A percentile compares a stretch with the other conserved stretches of the same genome.
Conservation (phyloP, 2,888 invertebrate genomes). For the Branchellion lobata region DNA sequence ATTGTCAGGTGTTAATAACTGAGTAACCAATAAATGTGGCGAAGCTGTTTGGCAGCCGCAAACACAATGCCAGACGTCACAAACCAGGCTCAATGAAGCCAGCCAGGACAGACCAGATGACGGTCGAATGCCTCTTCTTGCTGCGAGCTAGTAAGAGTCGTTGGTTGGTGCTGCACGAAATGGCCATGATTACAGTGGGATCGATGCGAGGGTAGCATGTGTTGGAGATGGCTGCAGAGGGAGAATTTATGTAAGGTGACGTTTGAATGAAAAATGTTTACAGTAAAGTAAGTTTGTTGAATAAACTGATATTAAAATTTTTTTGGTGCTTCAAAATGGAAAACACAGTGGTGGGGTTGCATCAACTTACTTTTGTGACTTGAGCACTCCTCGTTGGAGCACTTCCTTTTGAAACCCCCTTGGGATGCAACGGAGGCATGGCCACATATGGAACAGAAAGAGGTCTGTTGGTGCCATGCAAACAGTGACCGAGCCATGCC, state of each 20-base stretch:
- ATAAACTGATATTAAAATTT: background rate
- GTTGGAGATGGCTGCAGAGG: conserved; percentile 57
- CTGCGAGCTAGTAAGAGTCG: conserved; percentile 65
- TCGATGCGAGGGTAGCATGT: conserved; percentile 61
- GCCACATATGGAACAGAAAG: conserved; percentile 63
- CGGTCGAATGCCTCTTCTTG: conserved; percentile 61
- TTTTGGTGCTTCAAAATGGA: too few relatives aligned
- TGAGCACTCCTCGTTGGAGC: conserved; percentile 56
- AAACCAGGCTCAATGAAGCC: conserved; percentile 67
- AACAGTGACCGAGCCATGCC: conserved; percentile 62
- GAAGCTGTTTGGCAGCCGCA: too few relatives aligned
- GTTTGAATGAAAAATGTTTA: background rate
- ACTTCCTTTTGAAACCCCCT: conserved; percentile 59
- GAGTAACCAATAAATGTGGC: too few relatives aligned
- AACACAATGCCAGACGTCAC: too few relatives aligned
- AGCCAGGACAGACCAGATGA: conserved; percentile 67
- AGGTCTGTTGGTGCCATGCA: conserved; percentile 62
- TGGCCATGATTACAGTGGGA: conserved; percentile 64
- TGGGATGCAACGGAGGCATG: conserved; percentile 56
- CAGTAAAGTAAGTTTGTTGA: background rate
- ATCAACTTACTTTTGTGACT: too few relatives aligned
- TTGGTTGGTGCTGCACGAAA: conserved; percentile 62
- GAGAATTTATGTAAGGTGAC: conserved; percentile 13
- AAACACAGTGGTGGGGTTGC: too few relatives aligned
- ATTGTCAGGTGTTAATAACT: too few relatives aligned